Percentiles rank a stretch among this genome's conserved stretches.
Conservation (phyloP, 2,113 vertebrate species). For the Orcinus orca region DNA sequence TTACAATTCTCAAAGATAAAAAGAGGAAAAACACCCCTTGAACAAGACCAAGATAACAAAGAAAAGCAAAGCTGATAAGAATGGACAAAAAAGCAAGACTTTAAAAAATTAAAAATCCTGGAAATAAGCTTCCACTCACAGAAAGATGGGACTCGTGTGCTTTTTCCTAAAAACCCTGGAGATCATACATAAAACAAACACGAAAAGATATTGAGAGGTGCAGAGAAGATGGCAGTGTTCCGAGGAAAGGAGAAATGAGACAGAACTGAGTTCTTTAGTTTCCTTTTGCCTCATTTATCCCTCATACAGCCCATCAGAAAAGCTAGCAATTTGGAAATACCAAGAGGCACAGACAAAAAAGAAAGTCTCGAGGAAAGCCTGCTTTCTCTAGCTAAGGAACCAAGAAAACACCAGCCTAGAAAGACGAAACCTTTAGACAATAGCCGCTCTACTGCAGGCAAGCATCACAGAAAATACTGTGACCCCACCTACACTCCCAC, state of each 20-base stretch:
- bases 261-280: neutral
- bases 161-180: neutral
- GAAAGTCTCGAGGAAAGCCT: neutral
- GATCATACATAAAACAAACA: neutral
- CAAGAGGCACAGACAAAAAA: neutral
- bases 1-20: neutral
- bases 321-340: neutral
- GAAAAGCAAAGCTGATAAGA: neutral
- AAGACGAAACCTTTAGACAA: neutral
- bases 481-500: too few species aligned
- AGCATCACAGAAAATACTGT: neutral
- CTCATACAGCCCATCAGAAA: neutral
- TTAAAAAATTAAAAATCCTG: neutral
- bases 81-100: neutral
- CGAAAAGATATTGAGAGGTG: too few species aligned
- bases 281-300: neutral
- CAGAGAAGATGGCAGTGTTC: neutral
- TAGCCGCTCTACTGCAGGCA: fast-evolving
- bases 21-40: neutral
- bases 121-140: neutral
- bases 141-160: neutral
- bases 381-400: neutral
- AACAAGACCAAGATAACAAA: neutral
- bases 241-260: neutral
- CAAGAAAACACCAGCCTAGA: neutral